These are phyloP conservation scores for Eptatretus burgeri DNA, from an alignment of 2,113 vertebrate genomes.

Conservation along the genomic window DNA sequence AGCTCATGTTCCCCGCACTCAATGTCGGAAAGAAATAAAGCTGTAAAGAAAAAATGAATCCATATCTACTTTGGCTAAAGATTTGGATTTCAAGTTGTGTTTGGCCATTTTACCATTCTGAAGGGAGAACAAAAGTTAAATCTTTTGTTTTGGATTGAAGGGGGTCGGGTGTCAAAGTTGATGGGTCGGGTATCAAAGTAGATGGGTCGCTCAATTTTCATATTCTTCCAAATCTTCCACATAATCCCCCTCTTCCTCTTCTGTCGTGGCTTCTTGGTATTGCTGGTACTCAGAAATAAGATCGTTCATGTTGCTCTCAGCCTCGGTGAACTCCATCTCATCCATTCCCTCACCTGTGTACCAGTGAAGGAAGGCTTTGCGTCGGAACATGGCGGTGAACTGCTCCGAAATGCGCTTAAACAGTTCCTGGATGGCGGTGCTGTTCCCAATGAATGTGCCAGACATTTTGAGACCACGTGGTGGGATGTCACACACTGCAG, in stretches of 20 bases:
- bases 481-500: slow-evolving; percentile 7
- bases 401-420: slow-evolving; percentile 20
- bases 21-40: too few species aligned
- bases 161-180: too few species aligned
- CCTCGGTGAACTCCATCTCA: slow-evolving; percentile 37
- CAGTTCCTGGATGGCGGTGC: slow-evolving; percentile 12
- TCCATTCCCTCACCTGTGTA: slow-evolving; percentile 35
- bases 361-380: slow-evolving; percentile 23
- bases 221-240: slow-evolving; percentile 33
- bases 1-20: too few species aligned
- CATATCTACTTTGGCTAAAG: too few species aligned
- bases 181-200: too few species aligned
- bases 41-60: too few species aligned
- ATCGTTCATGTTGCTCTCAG: slow-evolving; percentile 41
- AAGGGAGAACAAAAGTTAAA: too few species aligned
- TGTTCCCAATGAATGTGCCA: slow-evolving; percentile 9
- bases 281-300: slow-evolving; percentile 40
- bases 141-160: too few species aligned
- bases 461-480: slow-evolving; percentile 10
- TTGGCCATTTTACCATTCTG: too few species aligned
- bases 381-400: slow-evolving; percentile 20
- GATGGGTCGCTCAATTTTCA: slow-evolving; percentile 11
- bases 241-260: slow-evolving; percentile 31
- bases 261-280: slow-evolving; percentile 39
- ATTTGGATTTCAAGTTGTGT: too few species aligned